A percentile compares a stretch with the other conserved stretches of the same genome.
These are phyloP conservation scores for Leptinotarsa tumamoca DNA, from an alignment of 2,888 invertebrate genomes.

Conservation along the genomic window DNA sequence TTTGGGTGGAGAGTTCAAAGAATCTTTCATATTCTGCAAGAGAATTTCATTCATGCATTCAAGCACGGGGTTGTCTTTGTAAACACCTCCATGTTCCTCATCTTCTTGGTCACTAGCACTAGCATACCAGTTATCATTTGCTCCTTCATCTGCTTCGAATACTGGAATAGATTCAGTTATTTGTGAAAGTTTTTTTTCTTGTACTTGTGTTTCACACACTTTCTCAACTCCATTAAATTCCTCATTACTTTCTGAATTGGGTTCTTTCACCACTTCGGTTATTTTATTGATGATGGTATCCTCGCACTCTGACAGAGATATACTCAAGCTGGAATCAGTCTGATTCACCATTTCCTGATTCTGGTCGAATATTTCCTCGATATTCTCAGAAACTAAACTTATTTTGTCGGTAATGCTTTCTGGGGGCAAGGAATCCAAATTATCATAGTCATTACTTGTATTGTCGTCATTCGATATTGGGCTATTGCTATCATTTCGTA, in stretches of 20 bases:
- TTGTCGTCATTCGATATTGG: conserved; percentile 70
- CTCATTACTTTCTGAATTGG: conserved; percentile 4
- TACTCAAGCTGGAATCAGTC: conserved; percentile 68
- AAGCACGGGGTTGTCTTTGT: conserved; percentile 85
- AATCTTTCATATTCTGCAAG: conserved; percentile 76
- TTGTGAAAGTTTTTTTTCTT: conserved; percentile 50
- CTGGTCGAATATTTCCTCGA: conserved; percentile 68
- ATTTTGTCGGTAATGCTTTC: conserved; percentile 72
- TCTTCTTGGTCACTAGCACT: conserved; percentile 83
- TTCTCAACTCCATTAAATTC: conserved; percentile 8
- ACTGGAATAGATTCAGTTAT: conserved; percentile 67
- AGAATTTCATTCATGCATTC: conserved; percentile 90
- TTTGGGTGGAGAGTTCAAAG: conserved; percentile 64
- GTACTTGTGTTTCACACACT: neutral
- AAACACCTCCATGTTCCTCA: conserved; percentile 76
- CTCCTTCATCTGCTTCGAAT: conserved; percentile 67
- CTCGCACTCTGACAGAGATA: conserved; percentile 71
- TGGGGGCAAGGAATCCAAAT: conserved; percentile 61
- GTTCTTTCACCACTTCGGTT: conserved; percentile 31
- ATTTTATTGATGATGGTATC: conserved; percentile 54
- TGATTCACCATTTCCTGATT: conserved; percentile 66
- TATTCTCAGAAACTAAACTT: conserved; percentile 70
- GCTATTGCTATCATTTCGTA: conserved; percentile 63
- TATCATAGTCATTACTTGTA: conserved; percentile 68
- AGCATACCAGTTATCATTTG: conserved; percentile 82